Percentiles rank a stretch among this genome's conserved stretches.
phyloP scores from a whole-genome alignment of 2,888 invertebrate genomes.

The Stenotaenia linearis region DNA sequence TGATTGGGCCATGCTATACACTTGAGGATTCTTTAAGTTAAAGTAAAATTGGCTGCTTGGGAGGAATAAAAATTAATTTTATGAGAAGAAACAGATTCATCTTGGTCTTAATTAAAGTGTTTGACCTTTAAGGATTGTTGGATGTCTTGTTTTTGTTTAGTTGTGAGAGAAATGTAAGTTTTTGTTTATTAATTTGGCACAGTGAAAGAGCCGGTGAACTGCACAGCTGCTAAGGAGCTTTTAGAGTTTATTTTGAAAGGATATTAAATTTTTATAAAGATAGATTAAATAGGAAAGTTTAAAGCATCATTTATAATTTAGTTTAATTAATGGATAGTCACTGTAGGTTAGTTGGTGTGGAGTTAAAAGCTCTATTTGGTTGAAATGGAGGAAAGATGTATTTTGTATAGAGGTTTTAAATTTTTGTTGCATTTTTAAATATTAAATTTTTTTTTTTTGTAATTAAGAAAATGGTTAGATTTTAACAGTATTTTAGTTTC shows the following conservation, averaged over 20 bases:
- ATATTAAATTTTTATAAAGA: not conserved
- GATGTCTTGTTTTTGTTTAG: not conserved
- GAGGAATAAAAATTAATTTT: not conserved
- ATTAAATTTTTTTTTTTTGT: no score
- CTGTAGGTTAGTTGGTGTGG: no score
- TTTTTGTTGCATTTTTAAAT: no score
- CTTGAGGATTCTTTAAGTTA: not conserved
- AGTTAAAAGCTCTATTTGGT: no score
- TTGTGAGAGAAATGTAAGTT: not conserved
- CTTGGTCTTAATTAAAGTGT: not conserved
- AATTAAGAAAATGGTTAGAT: no score
- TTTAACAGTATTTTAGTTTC: no score
- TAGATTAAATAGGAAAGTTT: not conserved
- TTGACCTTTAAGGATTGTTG: not conserved
- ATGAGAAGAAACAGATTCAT: not conserved
- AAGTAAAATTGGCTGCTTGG: not conserved
- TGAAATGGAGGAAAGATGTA: not conserved
- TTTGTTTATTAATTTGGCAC: not conserved
- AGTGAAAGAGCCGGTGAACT: not conserved
- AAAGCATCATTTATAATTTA: not conserved
- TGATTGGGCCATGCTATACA: not conserved
- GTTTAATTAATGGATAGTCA: not conserved
- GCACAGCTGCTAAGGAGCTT: no score
- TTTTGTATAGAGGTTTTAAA: no score
- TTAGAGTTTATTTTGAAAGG: no score